These are phyloP conservation scores for Sparus aurata DNA, from an alignment of 2,797 vertebrate genomes.

Conservation along the genomic window DNA sequence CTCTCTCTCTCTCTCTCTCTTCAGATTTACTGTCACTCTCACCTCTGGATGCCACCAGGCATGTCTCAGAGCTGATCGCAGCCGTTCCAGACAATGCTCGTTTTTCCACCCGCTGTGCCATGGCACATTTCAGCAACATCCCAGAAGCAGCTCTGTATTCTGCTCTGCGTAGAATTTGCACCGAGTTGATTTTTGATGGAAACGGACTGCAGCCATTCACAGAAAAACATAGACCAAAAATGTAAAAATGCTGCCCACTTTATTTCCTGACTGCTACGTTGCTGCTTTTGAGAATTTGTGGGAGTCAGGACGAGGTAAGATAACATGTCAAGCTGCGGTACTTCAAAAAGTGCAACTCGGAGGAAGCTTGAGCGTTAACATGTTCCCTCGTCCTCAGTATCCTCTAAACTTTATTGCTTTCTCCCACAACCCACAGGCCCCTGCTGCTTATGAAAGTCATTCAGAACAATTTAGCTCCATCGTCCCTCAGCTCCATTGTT, in stretches of 20 bases:
- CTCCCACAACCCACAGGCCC: conserved; percentile 67
- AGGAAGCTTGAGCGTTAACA: conserved; percentile 43
- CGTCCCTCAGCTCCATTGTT: conserved; percentile 75
- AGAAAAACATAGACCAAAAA: not conserved
- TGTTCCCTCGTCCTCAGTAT: conserved; percentile 60
- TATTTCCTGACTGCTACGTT: not conserved
- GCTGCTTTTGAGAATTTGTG: conserved; percentile 13
- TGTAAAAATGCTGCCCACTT: not conserved
- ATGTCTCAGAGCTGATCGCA: too few relatives aligned
- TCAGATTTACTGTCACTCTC: too few relatives aligned
- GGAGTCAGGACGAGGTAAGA: conserved; percentile 16
- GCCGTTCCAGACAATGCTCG: too few relatives aligned
- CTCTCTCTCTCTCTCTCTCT: too few relatives aligned
- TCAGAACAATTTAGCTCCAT: conserved; percentile 76
- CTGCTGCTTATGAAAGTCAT: conserved; percentile 80
- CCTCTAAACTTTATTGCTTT: conserved; percentile 71
- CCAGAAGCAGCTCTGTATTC: too few relatives aligned
- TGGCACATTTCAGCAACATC: too few relatives aligned
- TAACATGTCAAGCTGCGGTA: not conserved
- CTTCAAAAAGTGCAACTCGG: conserved; percentile 32
- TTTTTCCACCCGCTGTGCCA: too few relatives aligned
- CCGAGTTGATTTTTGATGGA: too few relatives aligned
- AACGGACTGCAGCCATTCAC: not conserved
- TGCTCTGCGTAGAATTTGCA: too few relatives aligned
- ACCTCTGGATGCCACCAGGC: too few relatives aligned